These are phyloP conservation scores for Amphiprion percula DNA, from an alignment of 2,113 vertebrate genomes.

Conservation along the genomic window DNA sequence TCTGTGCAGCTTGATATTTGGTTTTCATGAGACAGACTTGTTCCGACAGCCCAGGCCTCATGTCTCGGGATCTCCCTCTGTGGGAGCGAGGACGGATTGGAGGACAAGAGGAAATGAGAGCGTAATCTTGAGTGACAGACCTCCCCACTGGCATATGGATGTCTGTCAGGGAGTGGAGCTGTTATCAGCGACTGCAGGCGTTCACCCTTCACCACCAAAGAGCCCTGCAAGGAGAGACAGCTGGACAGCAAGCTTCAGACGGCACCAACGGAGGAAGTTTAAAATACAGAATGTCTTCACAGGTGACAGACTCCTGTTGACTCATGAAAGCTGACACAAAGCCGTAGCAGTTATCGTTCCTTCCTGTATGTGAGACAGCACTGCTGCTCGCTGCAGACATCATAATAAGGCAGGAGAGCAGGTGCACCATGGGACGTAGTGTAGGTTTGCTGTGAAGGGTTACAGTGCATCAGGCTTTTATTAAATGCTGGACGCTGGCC, in stretches of 20 bases:
- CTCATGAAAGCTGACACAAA: slow-evolving; percentile 35
- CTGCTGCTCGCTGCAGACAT: slow-evolving; percentile 15
- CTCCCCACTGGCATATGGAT: not conserved
- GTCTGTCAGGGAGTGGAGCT: slow-evolving; percentile 20
- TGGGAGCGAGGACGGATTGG: slow-evolving; percentile 16
- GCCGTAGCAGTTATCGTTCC: slow-evolving; percentile 4
- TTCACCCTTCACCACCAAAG: slow-evolving; percentile 23
- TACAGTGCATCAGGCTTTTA: not conserved
- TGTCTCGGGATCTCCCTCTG: slow-evolving; percentile 3
- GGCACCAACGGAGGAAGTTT: slow-evolving; percentile 43
- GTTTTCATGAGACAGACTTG: not conserved
- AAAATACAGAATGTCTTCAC: slow-evolving; percentile 47
- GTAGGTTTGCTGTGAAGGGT: not conserved
- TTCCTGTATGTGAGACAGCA: slow-evolving; percentile 16
- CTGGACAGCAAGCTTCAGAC: slow-evolving; percentile 18
- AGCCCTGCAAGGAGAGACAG: slow-evolving; percentile 29
- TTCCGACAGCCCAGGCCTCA: not conserved
- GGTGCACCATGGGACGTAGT: not conserved
- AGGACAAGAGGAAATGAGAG: slow-evolving; percentile 41
- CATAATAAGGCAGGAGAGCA: slow-evolving; percentile 15
- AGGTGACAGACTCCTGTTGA: slow-evolving; percentile 45
- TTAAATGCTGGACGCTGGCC: too few relatives aligned
- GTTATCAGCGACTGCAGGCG: slow-evolving; percentile 56
- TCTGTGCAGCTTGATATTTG: not conserved
- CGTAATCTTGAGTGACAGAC: slow-evolving; percentile 64